Conservation (phyloP, 2,888 invertebrate genomes). For the Ennomos erosarius region DNA sequence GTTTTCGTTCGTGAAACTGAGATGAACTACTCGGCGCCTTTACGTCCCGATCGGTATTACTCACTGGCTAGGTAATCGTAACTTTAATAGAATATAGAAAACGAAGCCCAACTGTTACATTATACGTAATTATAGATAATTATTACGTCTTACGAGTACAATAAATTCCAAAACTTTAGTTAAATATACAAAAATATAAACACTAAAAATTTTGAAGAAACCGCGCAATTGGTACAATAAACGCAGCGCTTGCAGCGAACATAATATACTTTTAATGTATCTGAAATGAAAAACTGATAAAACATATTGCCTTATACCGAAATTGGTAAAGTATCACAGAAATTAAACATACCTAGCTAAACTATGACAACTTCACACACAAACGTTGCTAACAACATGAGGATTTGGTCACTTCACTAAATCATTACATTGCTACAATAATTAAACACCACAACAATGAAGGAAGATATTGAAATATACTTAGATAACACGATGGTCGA, state of each 20-base stretch:
- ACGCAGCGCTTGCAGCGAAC: conserved; percentile 21
- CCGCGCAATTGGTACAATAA: conserved; percentile 1
- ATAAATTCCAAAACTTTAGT: conserved; percentile 26
- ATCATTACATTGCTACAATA: conserved; percentile 42
- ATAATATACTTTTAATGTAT: conserved; percentile 16
- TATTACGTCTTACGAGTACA: conserved; percentile 25
- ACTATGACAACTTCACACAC: conserved; percentile 73
- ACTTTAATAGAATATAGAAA: too few species aligned
- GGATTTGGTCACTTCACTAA: conserved; percentile 65
- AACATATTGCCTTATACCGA: conserved; percentile 75
- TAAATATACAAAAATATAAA: conserved; percentile 11
- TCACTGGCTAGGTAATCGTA: too few species aligned
- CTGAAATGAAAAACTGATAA: conserved; percentile 45
- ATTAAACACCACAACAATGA: conserved; percentile 46
- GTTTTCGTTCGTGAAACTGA: too few species aligned
- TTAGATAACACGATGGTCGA: conserved; percentile 58
- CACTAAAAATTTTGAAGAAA: conserved; percentile 21
- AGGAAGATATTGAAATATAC: conserved; percentile 47
- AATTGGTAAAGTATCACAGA: conserved; percentile 84
- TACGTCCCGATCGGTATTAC: too few species aligned
- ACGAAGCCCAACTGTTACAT: conserved; percentile 45
- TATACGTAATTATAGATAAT: conserved; percentile 25
- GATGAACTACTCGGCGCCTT: too few species aligned
- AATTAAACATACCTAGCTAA: conserved; percentile 83
- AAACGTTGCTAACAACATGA: conserved; percentile 65